Percentiles rank a stretch among this genome's conserved stretches.
phyloP scores from a whole-genome alignment of 1,140 invertebrate species.

The Micrasema minimum region DNA sequence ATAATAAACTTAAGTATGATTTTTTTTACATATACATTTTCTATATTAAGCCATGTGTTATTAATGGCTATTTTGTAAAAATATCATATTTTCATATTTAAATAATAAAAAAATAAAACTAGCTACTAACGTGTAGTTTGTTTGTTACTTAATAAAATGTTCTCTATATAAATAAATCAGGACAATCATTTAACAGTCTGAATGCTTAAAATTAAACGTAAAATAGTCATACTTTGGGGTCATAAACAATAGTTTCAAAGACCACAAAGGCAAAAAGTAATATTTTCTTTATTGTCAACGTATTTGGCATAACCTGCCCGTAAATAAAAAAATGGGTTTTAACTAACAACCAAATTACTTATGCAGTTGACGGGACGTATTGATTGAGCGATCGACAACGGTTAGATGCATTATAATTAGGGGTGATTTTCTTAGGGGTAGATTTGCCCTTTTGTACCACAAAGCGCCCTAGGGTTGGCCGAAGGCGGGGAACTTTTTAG shows the following conservation, averaged over 20 bases:
- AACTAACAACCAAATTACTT: neutral
- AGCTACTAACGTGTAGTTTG: too few species aligned
- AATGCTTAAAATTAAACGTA: neutral
- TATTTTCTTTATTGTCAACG: conserved; percentile 16
- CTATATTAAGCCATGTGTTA: too few species aligned
- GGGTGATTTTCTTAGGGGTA: conserved; percentile 11
- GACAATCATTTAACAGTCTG: neutral
- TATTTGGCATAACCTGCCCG: conserved; percentile 1
- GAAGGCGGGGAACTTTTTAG: conserved; percentile 10
- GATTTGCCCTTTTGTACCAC: conserved; percentile 4
- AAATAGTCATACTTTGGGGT: neutral
- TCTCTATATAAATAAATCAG: too few species aligned
- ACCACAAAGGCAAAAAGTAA: neutral
- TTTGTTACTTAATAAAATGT: too few species aligned
- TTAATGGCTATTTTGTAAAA: too few species aligned
- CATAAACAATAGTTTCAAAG: neutral
- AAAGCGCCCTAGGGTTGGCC: conserved; percentile 11
- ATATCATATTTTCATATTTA: too few species aligned
- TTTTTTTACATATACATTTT: too few species aligned
- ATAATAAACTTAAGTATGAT: too few species aligned
- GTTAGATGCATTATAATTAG: conserved; percentile 4
- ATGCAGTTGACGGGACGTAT: neutral
- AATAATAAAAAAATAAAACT: too few species aligned
- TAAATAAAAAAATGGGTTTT: conserved; percentile 9
- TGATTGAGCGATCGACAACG: conserved; percentile 27